Evolutionary conservation across 2,888 invertebrate species (phyloP), one percentile per base, ranked within the genome.

Genomic region (Aplocera efformata): DNA sequence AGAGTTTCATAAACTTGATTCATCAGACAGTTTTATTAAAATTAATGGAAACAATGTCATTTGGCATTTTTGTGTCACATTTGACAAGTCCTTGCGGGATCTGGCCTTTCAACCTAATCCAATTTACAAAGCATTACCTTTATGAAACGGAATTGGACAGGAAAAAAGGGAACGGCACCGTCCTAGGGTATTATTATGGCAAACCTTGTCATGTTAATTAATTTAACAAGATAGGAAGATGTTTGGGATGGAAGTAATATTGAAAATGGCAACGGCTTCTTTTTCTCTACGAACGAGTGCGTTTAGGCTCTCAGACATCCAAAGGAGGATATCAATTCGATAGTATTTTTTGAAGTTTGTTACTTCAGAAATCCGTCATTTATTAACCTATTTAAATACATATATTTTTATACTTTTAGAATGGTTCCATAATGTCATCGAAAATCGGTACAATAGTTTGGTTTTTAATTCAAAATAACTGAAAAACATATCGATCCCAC

Each of bases 81-180:
- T 56, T 54, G 53, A 54, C 50, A 49, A 56, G 56, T 54, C 58
- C 62, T 64, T 53, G 51, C 29, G 63, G 63, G 45, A 54, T 51
- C 51, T 55, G 53, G 50, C 58, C 54, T 62, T 62, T 58, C 49
- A 56, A 56, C 48, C 44, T 62, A 69, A 64, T 68, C 56, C 58
- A 62, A 61, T 65, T 66, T 64, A 48, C 53, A 50, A 54, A 53
- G 54, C 63, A 54, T 62, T 61, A 63, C 56, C 56, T 61, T 62
- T 59, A 65, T 61, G 59, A 59, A 58, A 52, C 38, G 44, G 46
- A 65, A 58, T 62, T 48, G 49, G 58, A 59, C 55, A 48, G 58
- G 53, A 51, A 61, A 66, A 58, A 59, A 56, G 58, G 56, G 51
- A 60, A 56, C 50, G 51, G 54, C 50, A 46, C 47, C 48, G 42